phyloP scores from a whole-genome alignment of 2,797 vertebrate genomes.

The Falco biarmicus region DNA sequence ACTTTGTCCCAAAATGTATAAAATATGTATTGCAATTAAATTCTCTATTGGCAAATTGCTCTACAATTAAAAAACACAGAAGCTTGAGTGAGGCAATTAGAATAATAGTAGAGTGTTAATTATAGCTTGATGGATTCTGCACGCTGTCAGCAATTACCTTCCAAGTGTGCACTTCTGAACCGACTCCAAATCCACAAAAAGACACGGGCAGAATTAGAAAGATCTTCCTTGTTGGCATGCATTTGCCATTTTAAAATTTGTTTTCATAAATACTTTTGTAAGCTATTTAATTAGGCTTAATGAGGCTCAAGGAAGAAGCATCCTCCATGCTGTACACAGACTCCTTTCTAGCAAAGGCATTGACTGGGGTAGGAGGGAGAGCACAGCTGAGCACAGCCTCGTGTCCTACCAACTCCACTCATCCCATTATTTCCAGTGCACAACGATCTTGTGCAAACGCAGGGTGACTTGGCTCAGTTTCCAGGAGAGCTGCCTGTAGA shows the following conservation, averaged over 20 bases:
- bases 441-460: background rate
- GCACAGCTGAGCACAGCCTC: background rate
- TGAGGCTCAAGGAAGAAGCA: conserved; percentile 69
- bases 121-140: conserved; percentile 80
- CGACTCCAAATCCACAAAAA: conserved; percentile 79
- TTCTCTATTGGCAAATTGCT: conserved; percentile 80
- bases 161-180: conserved; percentile 78
- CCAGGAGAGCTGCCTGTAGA: background rate
- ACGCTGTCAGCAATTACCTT: conserved; percentile 80
- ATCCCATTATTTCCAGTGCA: background rate
- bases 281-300: conserved; percentile 79
- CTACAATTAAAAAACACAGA: conserved; percentile 81
- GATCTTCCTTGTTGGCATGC: conserved; percentile 66
- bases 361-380: background rate
- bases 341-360: conserved; percentile 16
- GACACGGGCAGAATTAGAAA: conserved; percentile 72
- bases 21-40: conserved; percentile 81
- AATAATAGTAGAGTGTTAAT: conserved; percentile 82
- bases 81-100: conserved; percentile 82
- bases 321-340: conserved; percentile 21
- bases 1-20: conserved; percentile 73
- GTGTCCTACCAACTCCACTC: background rate
- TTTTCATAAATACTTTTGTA: conserved; percentile 73
- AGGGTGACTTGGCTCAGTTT: rapidly evolving
- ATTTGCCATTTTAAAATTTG: conserved; percentile 61